Percentiles rank a stretch among this genome's conserved stretches.
phyloP scores from a whole-genome alignment of 1,140 invertebrate species.

The Coenobita brevimanus region DNA sequence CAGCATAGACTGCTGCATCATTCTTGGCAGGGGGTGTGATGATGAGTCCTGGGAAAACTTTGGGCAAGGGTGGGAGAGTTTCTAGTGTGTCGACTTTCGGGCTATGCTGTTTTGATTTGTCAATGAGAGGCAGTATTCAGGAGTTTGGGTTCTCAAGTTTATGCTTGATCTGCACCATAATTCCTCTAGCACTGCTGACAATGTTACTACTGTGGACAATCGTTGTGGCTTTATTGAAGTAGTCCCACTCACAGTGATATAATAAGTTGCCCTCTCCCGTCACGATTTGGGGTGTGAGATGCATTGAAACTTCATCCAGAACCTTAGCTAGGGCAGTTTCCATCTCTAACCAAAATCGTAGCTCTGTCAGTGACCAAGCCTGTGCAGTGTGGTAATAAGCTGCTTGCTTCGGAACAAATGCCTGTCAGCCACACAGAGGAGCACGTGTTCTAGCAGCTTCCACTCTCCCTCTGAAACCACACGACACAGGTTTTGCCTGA shows the following conservation, averaged over 20 bases:
- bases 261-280: conserved; percentile 9
- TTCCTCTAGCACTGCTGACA: conserved; percentile 32
- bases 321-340: neutral
- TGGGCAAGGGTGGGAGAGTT: neutral
- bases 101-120: conserved; percentile 7
- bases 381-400: neutral
- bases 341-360: conserved; percentile 9
- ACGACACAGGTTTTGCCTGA: neutral
- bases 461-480: conserved; percentile 10
- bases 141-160: neutral
- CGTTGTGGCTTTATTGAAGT: conserved; percentile 29
- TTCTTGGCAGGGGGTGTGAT: neutral
- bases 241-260: conserved; percentile 29
- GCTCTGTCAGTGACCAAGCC: conserved; percentile 3
- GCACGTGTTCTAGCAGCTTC: neutral
- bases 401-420: conserved; percentile 22
- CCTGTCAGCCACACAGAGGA: conserved; percentile 16
- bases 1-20: neutral
- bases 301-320: neutral
- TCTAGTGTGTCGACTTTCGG: neutral
- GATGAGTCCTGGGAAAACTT: neutral
- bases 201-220: conserved; percentile 9
- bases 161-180: conserved; percentile 10
- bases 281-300: conserved; percentile 28
- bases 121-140: conserved; percentile 5